Evolutionary conservation across 1,140 invertebrate genomes (phyloP), one percentile per base, ranked within the genome.

Genomic region (Brachionus rotundiformis): DNA sequence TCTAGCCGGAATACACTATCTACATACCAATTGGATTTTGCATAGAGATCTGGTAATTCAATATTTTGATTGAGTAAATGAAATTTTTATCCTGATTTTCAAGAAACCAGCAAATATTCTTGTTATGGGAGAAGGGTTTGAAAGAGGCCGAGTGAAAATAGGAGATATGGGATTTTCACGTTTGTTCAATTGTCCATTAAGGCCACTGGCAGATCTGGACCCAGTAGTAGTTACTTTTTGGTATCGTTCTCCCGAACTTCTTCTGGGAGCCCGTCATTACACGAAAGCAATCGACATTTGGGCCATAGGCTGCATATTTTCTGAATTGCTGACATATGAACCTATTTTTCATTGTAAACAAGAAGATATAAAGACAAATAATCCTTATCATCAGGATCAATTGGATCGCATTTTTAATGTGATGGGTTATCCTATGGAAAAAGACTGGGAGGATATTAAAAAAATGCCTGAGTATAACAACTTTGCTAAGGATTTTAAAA

Each of bases 141-240:
- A 99, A 88, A 90, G 98, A 85, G 98, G 98, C 3, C 89, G 96
- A 83, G 96, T 98, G 0, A 98, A 98, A 91, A 98, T 99, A 86
- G 97, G 97, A 79, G 98, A 99, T 86, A 98, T 99, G 96, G 98
- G 98, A 10, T 99, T 99, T 90, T 97, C 98, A n/a, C 90, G 98
- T 84, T 90, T 99, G 31, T 99, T 99, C 85, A 98, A 99, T 90
- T 95, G 95, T 3, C 98, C 98, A 3, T 88, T 99, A 23, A 99
- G 99, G 88, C 96, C 98, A 1, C 89, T 99, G 39, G 88, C 88
- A 83, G 87, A 88, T 83, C 90, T 99, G 82, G 98, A 99, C 91
- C 98, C 98, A 61, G 98, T 99, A 25, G 98, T 99, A 59, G 98
- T 99, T 11, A 99, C 98, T 83, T 99, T 99, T 90, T 99, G 98